Evolutionary conservation across 2,113 vertebrate genomes (phyloP).

Genomic region (Xenopus laevis): DNA sequence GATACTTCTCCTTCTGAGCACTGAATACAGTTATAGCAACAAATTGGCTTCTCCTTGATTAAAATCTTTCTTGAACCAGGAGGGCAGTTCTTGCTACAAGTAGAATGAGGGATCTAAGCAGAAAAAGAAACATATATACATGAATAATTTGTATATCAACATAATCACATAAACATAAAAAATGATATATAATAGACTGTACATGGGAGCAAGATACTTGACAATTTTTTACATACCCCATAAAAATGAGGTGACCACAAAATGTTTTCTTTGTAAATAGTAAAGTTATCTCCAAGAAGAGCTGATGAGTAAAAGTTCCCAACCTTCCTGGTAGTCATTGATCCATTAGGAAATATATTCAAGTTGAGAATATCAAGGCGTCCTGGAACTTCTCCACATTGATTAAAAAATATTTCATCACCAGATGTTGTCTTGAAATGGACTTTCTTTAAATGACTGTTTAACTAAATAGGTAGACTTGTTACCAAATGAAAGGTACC

Average conservation of each 20-base stretch:
- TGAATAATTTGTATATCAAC: no score
- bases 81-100: no score
- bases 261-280: constrained; percentile 4
- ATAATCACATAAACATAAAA: no score
- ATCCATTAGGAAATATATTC: constrained; percentile 19
- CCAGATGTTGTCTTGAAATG: constrained; percentile 6
- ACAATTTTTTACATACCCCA: background rate
- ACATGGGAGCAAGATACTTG: no score
- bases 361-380: constrained; percentile 29
- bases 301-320: background rate
- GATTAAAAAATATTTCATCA: constrained; percentile 26
- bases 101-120: no score
- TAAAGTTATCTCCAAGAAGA: background rate
- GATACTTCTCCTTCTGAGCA: no score
- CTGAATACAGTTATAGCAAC: no score
- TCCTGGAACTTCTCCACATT: constrained; percentile 12
- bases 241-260: constrained; percentile 12
- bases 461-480: background rate
- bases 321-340: constrained; percentile 9
- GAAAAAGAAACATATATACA: no score
- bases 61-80: no score
- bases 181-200: background rate
- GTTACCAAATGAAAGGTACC: no score
- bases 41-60: no score
- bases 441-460: background rate